These are phyloP conservation scores for Mugil cephalus DNA, from an alignment of 2,113 vertebrate species.

Conservation along the genomic window DNA sequence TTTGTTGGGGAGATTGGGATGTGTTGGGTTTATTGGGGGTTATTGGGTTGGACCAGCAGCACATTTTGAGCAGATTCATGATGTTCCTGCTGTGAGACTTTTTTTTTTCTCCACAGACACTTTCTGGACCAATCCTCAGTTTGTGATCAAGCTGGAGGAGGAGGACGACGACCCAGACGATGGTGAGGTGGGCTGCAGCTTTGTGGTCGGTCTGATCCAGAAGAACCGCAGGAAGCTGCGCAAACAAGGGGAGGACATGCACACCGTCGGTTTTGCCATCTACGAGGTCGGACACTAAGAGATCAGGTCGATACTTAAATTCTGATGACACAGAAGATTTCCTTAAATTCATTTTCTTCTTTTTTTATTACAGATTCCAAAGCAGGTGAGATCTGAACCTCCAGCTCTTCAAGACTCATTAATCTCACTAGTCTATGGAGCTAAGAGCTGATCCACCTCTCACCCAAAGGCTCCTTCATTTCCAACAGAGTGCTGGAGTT, in stretches of 20 bases:
- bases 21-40: too few species aligned
- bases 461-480: too few species aligned
- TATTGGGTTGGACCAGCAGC: too few species aligned
- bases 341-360: neutral
- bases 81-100: neutral
- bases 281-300: constrained; percentile 86
- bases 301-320: neutral
- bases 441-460: too few species aligned
- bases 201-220: constrained; percentile 94
- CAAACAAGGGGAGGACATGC: constrained; percentile 94
- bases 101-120: constrained; percentile 83
- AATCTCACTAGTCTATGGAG: too few species aligned
- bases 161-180: constrained; percentile 92
- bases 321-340: too few species aligned
- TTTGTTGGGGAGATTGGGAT: too few species aligned
- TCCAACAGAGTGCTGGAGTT: too few species aligned
- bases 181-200: constrained; percentile 89
- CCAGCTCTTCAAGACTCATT: too few species aligned
- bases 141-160: constrained; percentile 90
- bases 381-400: constrained; percentile 70
- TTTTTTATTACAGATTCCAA: constrained; percentile 71
- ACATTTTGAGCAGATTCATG: too few species aligned
- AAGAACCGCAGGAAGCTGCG: constrained; percentile 92
- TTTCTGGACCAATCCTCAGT: constrained; percentile 96
- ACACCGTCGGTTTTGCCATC: constrained; percentile 94